Percentiles rank a stretch among this genome's conserved stretches.
These are phyloP conservation scores for Macropodus opercularis DNA, from an alignment of 2,797 vertebrate species.

Conservation along the genomic window DNA sequence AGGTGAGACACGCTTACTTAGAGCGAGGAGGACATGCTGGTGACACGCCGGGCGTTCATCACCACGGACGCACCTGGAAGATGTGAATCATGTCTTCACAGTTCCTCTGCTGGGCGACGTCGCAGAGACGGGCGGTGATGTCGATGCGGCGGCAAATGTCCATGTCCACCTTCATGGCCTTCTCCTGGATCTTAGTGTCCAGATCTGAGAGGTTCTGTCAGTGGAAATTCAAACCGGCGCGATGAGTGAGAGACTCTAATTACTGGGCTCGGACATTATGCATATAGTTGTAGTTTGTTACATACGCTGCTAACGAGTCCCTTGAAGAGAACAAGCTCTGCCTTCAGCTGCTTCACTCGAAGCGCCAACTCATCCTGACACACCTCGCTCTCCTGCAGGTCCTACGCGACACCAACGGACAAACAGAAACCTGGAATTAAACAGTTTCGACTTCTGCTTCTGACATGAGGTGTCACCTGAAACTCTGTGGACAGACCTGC, in stretches of 20 bases:
- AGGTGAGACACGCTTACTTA: background rate
- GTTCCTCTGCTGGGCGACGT: conserved; percentile 93
- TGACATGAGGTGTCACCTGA: too few relatives aligned
- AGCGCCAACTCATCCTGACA: conserved; percentile 89
- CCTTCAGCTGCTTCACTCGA: conserved; percentile 87
- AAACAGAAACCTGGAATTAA: too few relatives aligned
- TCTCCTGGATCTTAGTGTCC: conserved; percentile 95
- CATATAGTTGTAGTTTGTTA: too few relatives aligned
- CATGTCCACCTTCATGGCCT: conserved; percentile 97
- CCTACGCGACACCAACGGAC: too few relatives aligned
- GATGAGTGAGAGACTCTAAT: too few relatives aligned
- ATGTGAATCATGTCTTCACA: conserved; percentile 92
- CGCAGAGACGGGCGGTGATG: conserved; percentile 93
- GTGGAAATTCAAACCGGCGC: background rate
- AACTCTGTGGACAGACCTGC: too few relatives aligned
- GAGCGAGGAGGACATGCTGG: fast-evolving
- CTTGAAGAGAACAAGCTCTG: conserved; percentile 89
- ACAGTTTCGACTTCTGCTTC: too few relatives aligned
- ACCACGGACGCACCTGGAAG: conserved; percentile 83
- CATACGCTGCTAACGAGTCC: conserved; percentile 89
- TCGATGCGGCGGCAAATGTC: conserved; percentile 95
- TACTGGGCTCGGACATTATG: too few relatives aligned
- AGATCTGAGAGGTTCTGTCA: conserved; percentile 88
- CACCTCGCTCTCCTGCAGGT: conserved; percentile 92
- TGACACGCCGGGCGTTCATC: fast-evolving